These are phyloP conservation scores for Eleutherodactylus coqui DNA, from an alignment of 2,797 vertebrate species.

Conservation along the genomic window DNA sequence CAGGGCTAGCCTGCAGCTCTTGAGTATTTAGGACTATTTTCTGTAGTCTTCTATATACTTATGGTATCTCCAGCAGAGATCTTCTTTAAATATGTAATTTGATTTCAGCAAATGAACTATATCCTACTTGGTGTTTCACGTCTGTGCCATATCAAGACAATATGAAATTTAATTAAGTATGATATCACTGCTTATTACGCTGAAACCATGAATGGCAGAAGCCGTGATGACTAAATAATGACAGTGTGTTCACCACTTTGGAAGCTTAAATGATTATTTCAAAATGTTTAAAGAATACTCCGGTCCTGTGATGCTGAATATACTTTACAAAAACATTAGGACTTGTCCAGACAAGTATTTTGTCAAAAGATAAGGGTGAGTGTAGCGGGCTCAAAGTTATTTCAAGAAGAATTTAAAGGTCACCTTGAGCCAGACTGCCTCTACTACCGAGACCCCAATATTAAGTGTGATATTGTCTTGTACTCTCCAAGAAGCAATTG, in stretches of 20 bases:
- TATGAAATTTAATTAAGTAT: background rate
- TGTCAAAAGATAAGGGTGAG: background rate
- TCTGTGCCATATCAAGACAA: background rate
- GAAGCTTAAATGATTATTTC: conserved; percentile 4
- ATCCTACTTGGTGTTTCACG: background rate
- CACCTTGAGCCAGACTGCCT: too few species aligned
- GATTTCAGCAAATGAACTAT: background rate
- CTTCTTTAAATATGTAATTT: background rate
- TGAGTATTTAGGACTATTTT: too few species aligned
- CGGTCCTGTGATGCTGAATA: background rate
- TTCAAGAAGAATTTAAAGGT: background rate
- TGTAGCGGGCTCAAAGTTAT: background rate
- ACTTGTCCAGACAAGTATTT: conserved; percentile 13
- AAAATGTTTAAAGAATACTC: background rate
- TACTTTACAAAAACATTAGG: background rate
- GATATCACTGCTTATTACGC: conserved; percentile 21
- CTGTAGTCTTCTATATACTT: too few species aligned
- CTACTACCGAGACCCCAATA: too few species aligned
- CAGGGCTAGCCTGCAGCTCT: too few species aligned
- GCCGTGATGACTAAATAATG: conserved; percentile 18
- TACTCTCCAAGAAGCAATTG: too few species aligned
- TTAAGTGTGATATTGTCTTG: too few species aligned
- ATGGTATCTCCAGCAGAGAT: background rate
- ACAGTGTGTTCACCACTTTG: background rate
- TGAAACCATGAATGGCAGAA: background rate